Evolutionary conservation across 2,888 invertebrate genomes (phyloP), one percentile per base, ranked within the genome.

Genomic region (Ochlodes sylvanus): DNA sequence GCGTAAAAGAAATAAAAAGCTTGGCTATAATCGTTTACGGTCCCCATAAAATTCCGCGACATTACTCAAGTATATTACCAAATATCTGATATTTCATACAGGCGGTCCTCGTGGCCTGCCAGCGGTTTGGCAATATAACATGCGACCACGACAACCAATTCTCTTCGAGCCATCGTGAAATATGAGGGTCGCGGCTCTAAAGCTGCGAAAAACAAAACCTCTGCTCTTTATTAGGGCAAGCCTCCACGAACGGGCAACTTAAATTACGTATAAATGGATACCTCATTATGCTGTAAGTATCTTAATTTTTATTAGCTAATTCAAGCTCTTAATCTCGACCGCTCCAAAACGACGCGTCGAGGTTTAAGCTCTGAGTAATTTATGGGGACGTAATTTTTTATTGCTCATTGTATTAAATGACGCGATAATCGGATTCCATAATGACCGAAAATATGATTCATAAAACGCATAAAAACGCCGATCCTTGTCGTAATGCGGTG

Each of bases 141-240:
- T 73, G 75, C 73, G 79, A 81, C 80, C 81, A 74, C 81, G 81
- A 82, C 80, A 79, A 78, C 73, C 80, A 80, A 83, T 84, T 79
- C 78, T 79, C 84, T 82, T 82, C 81, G 83, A 84, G 80, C 79
- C 82, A 76, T 77, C 74, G 77, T 89, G 84, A 90, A 86, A 87
- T 90, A 91, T 87, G 87, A 88, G 82, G 89, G 88, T 90, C 85
- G 74, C 58, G n/a, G 57, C 68, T 71, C 68, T 72, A 72, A 7
- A 47, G 76, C 73, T 73, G 77, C 79, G 77, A 82, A 86, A 83
- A 86, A 88, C 84, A 87, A 87, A 85, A 79, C 75, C 66, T 72
- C 68, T 71, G 74, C 72, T 72, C 76, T 79, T 79, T 80, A 82
- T 83, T 80, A 76, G 78, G 77, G 75, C 76, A 72, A 80, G 79